Percentiles rank a stretch among this genome's conserved stretches.
These are phyloP conservation scores for Rhinoraja longicauda DNA, from an alignment of 2,797 vertebrate genomes.

Conservation along the genomic window DNA sequence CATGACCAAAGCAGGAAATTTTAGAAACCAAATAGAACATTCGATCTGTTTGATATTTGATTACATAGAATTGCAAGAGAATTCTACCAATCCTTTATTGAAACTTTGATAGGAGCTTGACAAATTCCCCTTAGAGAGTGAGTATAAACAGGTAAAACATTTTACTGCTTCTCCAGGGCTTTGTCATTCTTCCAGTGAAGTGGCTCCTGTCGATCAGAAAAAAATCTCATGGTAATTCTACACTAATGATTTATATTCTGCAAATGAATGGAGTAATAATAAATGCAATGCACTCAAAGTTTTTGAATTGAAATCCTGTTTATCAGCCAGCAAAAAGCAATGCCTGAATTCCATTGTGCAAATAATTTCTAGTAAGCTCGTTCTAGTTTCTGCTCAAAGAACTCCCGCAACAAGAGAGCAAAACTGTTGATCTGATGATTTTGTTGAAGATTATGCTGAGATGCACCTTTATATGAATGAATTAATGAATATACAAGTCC, in stretches of 20 bases:
- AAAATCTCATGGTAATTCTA: neutral
- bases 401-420: conserved; percentile 46
- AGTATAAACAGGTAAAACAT: neutral
- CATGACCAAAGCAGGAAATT: neutral
- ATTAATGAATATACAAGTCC: neutral
- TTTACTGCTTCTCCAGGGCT: neutral
- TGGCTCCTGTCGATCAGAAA: neutral
- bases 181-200: neutral
- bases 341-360: conserved; percentile 58
- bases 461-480: neutral
- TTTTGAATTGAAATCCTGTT: neutral
- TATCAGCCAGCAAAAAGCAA: neutral
- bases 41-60: neutral
- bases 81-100: neutral
- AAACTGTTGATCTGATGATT: neutral
- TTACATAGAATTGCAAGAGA: neutral
- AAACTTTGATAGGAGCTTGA: neutral
- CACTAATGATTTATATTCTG: neutral
- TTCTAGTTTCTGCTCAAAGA: conserved; percentile 48
- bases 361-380: conserved; percentile 52
- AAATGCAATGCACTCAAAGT: neutral
- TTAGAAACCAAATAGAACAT: neutral
- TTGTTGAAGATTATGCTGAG: neutral
- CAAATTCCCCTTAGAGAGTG: neutral
- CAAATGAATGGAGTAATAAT: neutral